Conservation (phyloP, 2,888 invertebrate genomes). For the Cataglyphis rosenhaueri region DNA sequence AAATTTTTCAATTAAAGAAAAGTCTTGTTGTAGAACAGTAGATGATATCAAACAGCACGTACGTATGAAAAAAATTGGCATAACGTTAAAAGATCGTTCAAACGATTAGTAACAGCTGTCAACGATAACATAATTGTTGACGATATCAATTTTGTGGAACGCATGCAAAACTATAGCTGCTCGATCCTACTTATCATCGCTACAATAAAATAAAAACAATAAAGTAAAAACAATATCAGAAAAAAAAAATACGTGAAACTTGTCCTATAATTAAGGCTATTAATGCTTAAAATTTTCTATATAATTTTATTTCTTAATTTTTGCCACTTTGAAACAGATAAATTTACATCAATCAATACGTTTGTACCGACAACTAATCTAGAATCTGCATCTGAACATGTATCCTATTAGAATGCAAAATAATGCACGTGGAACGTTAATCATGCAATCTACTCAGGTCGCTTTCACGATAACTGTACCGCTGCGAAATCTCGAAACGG, state of each 20-base stretch:
- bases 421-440: not conserved
- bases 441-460: conserved; percentile 8
- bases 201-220: not conserved
- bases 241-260: not conserved
- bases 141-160: not conserved
- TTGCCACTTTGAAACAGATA: not conserved
- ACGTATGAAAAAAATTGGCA: not conserved
- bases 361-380: not conserved
- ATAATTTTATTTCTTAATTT: not conserved
- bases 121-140: not conserved
- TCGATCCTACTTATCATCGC: not conserved
- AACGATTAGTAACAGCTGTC: conserved; percentile 24
- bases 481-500: conserved; percentile 42
- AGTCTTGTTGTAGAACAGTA: not conserved
- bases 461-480: conserved; percentile 23
- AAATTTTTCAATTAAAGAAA: conserved; percentile 36
- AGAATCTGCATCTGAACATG: not conserved
- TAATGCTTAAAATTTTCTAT: not conserved
- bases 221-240: not conserved
- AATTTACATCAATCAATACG: not conserved
- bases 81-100: conserved; percentile 1
- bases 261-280: not conserved
- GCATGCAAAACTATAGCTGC: not conserved
- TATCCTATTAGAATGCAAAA: not conserved
- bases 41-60: conserved; percentile 9